Percentiles rank a stretch among this genome's conserved stretches.
Evolutionary conservation across 2,888 invertebrate genomes (phyloP).

Genomic region (Pyrocoelia pectoralis): DNA sequence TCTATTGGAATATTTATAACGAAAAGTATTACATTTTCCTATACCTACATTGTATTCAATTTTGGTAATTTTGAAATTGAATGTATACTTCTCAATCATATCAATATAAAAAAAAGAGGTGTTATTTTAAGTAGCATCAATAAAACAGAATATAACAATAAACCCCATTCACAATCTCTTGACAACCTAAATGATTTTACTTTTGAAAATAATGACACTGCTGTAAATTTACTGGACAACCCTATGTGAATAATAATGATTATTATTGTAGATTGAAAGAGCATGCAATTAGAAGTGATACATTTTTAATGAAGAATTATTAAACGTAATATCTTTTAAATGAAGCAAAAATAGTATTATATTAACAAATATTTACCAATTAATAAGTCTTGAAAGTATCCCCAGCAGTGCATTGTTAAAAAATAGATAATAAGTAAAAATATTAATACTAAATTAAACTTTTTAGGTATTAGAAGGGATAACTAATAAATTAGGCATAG

Average conservation of each 20-base stretch:
- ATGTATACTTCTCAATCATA: too few species aligned
- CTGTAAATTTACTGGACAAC: conserved; percentile 4
- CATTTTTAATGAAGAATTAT: conserved; percentile 3
- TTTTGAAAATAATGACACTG: background rate
- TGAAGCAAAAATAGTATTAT: conserved; percentile 4
- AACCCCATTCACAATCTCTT: background rate
- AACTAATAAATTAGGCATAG: conserved; percentile 44
- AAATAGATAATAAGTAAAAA: conserved; percentile 28
- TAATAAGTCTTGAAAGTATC: conserved; percentile 22
- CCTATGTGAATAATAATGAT: background rate
- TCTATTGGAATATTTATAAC: too few species aligned
- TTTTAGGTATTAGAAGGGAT: conserved; percentile 38
- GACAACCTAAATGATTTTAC: background rate
- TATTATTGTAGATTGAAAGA: background rate
- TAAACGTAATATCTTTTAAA: background rate
- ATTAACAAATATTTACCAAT: conserved; percentile 30
- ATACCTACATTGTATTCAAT: too few species aligned
- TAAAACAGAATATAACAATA: background rate
- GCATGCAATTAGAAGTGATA: conserved; percentile 5
- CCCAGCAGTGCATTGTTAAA: conserved; percentile 33
- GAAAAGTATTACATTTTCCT: too few species aligned
- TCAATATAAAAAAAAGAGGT: background rate
- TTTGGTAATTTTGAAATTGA: too few species aligned
- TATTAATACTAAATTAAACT: conserved; percentile 25
- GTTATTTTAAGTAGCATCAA: background rate